Conservation (phyloP, 1,140 invertebrate genomes). For the Latrodectus geometricus region DNA sequence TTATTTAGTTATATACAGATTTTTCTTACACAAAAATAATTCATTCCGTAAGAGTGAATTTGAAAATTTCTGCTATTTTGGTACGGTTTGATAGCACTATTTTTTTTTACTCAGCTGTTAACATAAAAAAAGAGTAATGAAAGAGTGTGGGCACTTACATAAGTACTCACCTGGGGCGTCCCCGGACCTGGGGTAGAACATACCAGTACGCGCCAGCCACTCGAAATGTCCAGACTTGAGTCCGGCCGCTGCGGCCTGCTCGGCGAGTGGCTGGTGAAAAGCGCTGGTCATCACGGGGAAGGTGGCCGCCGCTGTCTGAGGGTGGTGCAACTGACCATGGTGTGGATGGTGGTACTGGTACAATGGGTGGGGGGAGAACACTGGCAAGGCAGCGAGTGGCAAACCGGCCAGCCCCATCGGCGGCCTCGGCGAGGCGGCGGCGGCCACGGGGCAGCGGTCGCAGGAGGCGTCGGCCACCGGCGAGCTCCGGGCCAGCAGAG, state of each 20-base stretch:
- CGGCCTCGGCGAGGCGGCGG: constrained; percentile 3
- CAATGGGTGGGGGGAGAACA: constrained; percentile 34
- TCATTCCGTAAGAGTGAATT: too few species aligned
- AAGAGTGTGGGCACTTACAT: not conserved
- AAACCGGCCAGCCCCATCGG: constrained; percentile 7
- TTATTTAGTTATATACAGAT: too few species aligned
- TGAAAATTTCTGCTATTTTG: too few species aligned
- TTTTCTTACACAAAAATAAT: too few species aligned
- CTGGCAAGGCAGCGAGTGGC: constrained; percentile 38
- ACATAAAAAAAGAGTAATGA: not conserved
- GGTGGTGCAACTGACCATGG: constrained; percentile 13
- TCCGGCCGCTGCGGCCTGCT: constrained; percentile 44
- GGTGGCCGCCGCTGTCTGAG: not conserved
- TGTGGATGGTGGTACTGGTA: constrained; percentile 42
- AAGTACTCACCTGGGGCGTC: constrained; percentile 50
- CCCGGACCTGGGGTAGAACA: constrained; percentile 53
- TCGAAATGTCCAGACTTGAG: constrained; percentile 58
- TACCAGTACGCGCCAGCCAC: constrained; percentile 50
- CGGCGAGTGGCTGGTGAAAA: constrained; percentile 53
- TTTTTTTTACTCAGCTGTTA: too few species aligned
- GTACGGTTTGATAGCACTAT: too few species aligned
- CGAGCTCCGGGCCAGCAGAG: constrained; percentile 45
- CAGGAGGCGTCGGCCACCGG: constrained; percentile 9
- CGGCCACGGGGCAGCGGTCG: constrained; percentile 29
- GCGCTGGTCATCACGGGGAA: constrained; percentile 36